phyloP scores from a whole-genome alignment of 2,113 vertebrate species.

The Urocolius indicus region DNA sequence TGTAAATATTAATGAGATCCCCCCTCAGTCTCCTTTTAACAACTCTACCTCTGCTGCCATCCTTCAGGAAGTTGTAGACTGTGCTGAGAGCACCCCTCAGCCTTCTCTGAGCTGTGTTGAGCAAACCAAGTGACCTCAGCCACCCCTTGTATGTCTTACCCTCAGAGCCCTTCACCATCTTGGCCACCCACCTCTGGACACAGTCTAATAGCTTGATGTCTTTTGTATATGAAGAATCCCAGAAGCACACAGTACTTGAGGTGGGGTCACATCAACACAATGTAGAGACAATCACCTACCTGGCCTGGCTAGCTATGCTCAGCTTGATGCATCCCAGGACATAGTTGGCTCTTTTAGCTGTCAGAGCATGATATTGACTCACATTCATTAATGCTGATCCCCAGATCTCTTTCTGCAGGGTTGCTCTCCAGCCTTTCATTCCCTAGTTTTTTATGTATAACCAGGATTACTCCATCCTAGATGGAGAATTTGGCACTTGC shows the following conservation, averaged over 20 bases:
- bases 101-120: not conserved
- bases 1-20: too few species aligned
- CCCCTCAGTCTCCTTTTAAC: too few species aligned
- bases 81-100: not conserved
- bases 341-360: too few species aligned
- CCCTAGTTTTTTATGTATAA: not conserved
- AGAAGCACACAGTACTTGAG: too few species aligned
- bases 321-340: too few species aligned
- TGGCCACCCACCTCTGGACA: not conserved
- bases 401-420: fast-evolving
- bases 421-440: not conserved
- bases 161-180: not conserved
- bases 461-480: not conserved
- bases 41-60: fast-evolving
- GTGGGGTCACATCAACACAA: fast-evolving
- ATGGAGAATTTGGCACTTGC: not conserved
- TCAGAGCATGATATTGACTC: too few species aligned
- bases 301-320: too few species aligned
- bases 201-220: not conserved
- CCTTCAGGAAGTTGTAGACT: not conserved
- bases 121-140: not conserved
- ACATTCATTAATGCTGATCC: too few species aligned
- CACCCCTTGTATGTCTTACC: fast-evolving
- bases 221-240: not conserved
- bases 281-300: too few species aligned